Base-by-base conservation (phyloP, 2,888 invertebrate species). In the Altica lythri region DNA sequence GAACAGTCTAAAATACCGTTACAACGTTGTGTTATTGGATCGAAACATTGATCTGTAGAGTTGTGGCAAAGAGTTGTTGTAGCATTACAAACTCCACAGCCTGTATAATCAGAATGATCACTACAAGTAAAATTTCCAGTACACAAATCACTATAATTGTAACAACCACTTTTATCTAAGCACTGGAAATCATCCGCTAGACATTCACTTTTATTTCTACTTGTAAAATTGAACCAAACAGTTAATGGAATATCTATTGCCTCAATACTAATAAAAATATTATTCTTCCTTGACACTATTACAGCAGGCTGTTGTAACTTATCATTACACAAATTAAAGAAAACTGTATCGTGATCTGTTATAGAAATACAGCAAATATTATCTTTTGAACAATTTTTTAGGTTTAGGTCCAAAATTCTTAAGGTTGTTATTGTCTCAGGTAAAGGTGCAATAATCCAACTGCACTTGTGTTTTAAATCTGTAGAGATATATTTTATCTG, bases 71-170 rank as follows among this genome's bases (percentile, higher is more conserved):
- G 46, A 1, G 53, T 30, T 6, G 55, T 35, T 12, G 45, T 47
- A 8, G 46, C 30, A 22, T 47, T 34, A 27, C 61, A 61, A 6
- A 14, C 17, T 12, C 48, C 52, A 19, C 53, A 55, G n/a, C 46
- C 57, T 6, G 22, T 13, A n/a, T 50, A 48, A 14, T 61, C 55
- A 0, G 61, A 61, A 19, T 56, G 57, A 42, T 61, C 61, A 1
- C 25, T 52, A 37, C 61, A 61, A 34, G 57, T 47, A 29, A 55
- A 35, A n/a, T 32, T 16, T 5, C 16, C 29, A 4, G 8, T 44
- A 25, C 54, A 54, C 5, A 49, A 42, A 22, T 57, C 43, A 4
- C 27, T 52, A 0, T 55, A 29, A 30, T 57, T 57, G 54, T 50
- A 61, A 50, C 61, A 61, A 25, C 44, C 43, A 29, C 53, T 50